These are phyloP conservation scores for Camponotus pennsylvanicus DNA, from an alignment of 1,140 invertebrate species.

Conservation along the genomic window DNA sequence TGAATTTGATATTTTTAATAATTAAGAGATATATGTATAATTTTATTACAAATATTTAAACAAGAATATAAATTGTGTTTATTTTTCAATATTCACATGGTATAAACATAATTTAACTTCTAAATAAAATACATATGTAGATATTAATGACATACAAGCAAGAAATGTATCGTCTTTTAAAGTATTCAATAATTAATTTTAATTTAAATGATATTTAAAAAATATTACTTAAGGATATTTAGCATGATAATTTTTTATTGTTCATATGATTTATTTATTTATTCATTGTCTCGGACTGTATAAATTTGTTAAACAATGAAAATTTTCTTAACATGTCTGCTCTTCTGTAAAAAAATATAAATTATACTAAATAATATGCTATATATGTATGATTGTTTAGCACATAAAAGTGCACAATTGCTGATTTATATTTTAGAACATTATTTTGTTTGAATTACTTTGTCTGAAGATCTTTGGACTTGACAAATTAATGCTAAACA, in stretches of 20 bases:
- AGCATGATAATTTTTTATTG: slow-evolving; percentile 49
- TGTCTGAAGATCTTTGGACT: slow-evolving; percentile 26
- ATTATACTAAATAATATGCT: not conserved
- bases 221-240: slow-evolving; percentile 57
- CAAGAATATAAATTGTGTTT: slow-evolving; percentile 5
- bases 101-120: not conserved
- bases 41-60: slow-evolving; percentile 22
- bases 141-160: slow-evolving; percentile 30
- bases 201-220: slow-evolving; percentile 11
- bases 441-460: slow-evolving; percentile 26
- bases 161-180: slow-evolving; percentile 9
- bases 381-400: not conserved
- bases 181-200: not conserved
- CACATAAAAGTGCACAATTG: not conserved
- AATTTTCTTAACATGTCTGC: not conserved
- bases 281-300: not conserved
- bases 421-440: not conserved
- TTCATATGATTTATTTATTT: not conserved
- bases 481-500: slow-evolving; percentile 60
- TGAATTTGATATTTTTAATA: slow-evolving; percentile 7
- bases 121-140: not conserved
- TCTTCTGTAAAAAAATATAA: slow-evolving; percentile 20
- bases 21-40: not conserved
- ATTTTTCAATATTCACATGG: slow-evolving; percentile 9
- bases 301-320: slow-evolving; percentile 15